Percentiles rank a stretch among this genome's conserved stretches.
Conservation (phyloP, 2,888 invertebrate genomes). For the Sympetrum striolatum region DNA sequence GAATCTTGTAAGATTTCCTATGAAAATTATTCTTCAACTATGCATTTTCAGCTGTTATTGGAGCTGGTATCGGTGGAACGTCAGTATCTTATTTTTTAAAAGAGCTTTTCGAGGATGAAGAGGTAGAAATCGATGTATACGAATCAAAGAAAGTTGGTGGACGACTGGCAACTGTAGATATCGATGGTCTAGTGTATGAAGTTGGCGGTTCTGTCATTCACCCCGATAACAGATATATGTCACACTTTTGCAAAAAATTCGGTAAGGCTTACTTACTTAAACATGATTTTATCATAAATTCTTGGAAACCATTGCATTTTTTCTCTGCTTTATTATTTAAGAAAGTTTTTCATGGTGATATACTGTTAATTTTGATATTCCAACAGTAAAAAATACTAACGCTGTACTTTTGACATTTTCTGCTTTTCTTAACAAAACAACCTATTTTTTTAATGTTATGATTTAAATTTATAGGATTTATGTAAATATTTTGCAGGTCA, state of each 20-base stretch:
- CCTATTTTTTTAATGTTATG: no score
- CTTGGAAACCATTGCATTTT: no score
- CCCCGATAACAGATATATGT: constrained; percentile 65
- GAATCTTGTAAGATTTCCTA: background rate
- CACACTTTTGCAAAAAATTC: constrained; percentile 62
- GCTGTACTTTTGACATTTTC: no score
- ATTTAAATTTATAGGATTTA: no score
- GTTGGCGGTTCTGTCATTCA: constrained; percentile 69
- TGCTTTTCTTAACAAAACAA: no score
- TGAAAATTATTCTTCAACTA: background rate
- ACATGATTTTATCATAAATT: no score
- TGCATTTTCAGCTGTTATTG: constrained; percentile 64
- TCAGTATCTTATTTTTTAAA: constrained; percentile 65
- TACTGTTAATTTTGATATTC: no score
- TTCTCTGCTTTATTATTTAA: no score
- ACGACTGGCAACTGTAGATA: constrained; percentile 61
- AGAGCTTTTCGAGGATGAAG: constrained; percentile 56
- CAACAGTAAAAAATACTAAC: no score
- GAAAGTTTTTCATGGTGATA: no score
- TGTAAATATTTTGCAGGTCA: no score
- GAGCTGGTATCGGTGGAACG: constrained; percentile 70
- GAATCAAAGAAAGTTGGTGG: constrained; percentile 66
- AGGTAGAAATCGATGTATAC: constrained; percentile 64
- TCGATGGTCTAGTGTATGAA: constrained; percentile 64
- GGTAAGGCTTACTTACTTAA: constrained; percentile 56